Conservation (phyloP, 1,140 invertebrate species). For the Ephestia elutella region DNA sequence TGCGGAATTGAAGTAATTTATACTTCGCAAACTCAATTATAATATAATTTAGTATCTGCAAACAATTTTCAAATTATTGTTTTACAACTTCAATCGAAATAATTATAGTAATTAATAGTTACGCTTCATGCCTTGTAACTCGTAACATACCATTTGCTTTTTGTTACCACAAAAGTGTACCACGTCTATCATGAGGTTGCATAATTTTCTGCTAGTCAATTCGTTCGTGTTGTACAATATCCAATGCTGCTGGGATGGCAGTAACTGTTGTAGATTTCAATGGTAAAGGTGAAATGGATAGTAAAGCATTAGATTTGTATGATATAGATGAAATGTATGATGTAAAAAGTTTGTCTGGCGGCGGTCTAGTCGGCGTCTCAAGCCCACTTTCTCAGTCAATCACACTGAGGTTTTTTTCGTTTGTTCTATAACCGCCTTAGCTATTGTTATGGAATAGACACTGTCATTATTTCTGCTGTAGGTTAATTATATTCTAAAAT, state of each 20-base stretch:
- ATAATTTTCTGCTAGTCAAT: not conserved
- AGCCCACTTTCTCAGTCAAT: conserved; percentile 56
- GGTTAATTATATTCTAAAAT: conserved; percentile 38
- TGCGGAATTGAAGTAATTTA: too few species aligned
- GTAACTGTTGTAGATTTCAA: not conserved
- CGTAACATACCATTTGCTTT: conserved; percentile 1
- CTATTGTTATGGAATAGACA: conserved; percentile 51
- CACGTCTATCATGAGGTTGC: conserved; percentile 4
- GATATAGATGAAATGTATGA: not conserved
- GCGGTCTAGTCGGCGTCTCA: conserved; percentile 54
- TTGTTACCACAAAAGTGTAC: conserved; percentile 1
- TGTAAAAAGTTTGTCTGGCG: conserved; percentile 39
- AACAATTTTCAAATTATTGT: not conserved
- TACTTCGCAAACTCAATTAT: too few species aligned
- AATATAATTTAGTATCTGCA: too few species aligned
- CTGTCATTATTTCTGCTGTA: conserved; percentile 42
- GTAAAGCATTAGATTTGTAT: not conserved
- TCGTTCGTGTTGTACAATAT: not conserved
- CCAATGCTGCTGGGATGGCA: not conserved
- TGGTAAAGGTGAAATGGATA: conserved; percentile 1
- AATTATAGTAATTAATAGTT: conserved; percentile 8
- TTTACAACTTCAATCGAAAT: not conserved
- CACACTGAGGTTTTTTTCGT: conserved; percentile 40
- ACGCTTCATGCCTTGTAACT: not conserved
- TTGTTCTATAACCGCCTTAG: conserved; percentile 47